Evolutionary conservation across 2,888 invertebrate species (phyloP).

Genomic region (Apamea sordens): DNA sequence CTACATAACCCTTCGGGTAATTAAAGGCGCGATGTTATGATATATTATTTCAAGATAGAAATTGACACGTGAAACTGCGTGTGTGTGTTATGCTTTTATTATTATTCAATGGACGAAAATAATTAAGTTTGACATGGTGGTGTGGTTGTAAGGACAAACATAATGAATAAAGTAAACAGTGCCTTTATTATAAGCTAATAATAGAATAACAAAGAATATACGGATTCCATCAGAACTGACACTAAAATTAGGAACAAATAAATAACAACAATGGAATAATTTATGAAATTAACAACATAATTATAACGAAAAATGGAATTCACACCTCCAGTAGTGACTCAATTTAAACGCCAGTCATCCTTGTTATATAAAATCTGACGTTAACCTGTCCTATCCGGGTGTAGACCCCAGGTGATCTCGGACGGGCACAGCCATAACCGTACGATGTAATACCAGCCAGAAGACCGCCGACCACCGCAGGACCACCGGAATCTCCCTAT

Average conservation of each 20-base stretch:
- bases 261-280: background rate
- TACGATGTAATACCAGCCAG: conserved; percentile 76
- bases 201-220: background rate
- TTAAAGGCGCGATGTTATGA: background rate
- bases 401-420: conserved; percentile 77
- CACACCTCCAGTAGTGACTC: background rate
- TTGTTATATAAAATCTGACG: background rate
- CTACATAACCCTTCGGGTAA: background rate
- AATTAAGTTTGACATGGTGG: background rate
- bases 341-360: conserved; percentile 6
- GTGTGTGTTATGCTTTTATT: background rate
- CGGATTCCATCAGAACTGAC: background rate
- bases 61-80: no score
- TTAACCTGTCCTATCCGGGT: conserved; percentile 21
- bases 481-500: conserved; percentile 84
- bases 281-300: background rate
- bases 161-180: conserved; percentile 27
- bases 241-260: background rate
- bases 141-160: background rate
- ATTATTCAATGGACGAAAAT: background rate
- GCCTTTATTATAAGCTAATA: conserved; percentile 38
- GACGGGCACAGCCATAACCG: conserved; percentile 77
- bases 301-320: conserved; percentile 60
- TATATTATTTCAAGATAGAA: background rate
- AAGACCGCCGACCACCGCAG: conserved; percentile 68